Percentiles rank a stretch among this genome's conserved stretches.
Conservation (phyloP, 1,140 invertebrate genomes). For the Dendrolimus punctatus region DNA sequence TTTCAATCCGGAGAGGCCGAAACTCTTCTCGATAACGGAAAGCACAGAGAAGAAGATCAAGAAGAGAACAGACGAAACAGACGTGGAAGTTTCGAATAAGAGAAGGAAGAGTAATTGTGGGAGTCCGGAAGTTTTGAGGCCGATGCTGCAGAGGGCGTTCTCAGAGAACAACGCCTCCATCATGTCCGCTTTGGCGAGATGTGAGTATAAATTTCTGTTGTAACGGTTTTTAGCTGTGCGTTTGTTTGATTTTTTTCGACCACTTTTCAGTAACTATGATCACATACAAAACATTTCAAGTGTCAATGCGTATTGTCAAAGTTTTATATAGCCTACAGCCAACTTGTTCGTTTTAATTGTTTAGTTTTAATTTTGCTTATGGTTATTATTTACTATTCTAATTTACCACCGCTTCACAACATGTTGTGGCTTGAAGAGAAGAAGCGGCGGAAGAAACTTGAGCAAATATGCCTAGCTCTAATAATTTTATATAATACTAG, state of each 20-base stretch:
- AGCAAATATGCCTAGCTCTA: no score
- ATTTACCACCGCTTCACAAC: no score
- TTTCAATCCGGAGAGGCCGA: constrained; percentile 40
- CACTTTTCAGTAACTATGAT: background rate
- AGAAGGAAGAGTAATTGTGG: constrained; percentile 32
- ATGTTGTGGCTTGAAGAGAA: no score
- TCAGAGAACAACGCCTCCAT: constrained; percentile 64
- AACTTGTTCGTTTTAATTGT: no score
- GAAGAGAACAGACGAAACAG: constrained; percentile 27
- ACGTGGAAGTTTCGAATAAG: constrained; percentile 28
- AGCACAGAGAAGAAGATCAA: constrained; percentile 30
- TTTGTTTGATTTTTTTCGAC: background rate
- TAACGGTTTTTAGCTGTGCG: background rate
- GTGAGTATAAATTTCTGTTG: constrained; percentile 43
- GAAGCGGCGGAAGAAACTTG: no score
- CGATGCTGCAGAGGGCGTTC: constrained; percentile 47
- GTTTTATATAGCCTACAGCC: no score
- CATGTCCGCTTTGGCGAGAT: constrained; percentile 61
- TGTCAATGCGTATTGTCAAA: no score
- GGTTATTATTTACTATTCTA: no score
- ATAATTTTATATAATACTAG: no score
- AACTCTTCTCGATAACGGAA: constrained; percentile 39
- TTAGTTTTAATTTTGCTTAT: no score
- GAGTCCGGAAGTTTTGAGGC: constrained; percentile 24
- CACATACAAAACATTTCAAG: no score